phyloP scores from a whole-genome alignment of 1,140 invertebrate genomes.

The Bombus ignitus region DNA sequence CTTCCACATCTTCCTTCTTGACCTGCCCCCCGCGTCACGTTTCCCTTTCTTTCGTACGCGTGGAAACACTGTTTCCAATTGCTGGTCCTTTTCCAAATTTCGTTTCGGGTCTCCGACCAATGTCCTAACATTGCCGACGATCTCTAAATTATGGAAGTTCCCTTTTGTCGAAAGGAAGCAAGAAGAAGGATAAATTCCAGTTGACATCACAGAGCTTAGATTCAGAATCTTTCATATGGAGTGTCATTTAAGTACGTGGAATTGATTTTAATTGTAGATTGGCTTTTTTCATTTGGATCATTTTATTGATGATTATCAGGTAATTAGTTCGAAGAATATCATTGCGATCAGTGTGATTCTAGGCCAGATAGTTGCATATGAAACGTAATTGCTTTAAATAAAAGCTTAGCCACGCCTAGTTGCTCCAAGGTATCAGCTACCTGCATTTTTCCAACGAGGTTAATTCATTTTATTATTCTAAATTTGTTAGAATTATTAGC shows the following conservation, averaged over 20 bases:
- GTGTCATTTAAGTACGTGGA: neutral
- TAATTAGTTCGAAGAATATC: too few relatives aligned
- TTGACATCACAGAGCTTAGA: neutral
- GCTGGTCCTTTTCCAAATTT: neutral
- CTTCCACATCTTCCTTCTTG: constrained; percentile 33
- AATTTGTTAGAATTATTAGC: too few relatives aligned
- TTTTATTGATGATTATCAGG: too few relatives aligned
- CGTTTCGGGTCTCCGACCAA: neutral
- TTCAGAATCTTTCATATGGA: neutral
- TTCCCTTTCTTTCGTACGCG: neutral
- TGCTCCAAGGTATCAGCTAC: too few relatives aligned
- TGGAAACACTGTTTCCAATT: neutral
- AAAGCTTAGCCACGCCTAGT: too few relatives aligned
- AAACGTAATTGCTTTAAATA: too few relatives aligned
- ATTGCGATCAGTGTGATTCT: too few relatives aligned
- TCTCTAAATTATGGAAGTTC: neutral
- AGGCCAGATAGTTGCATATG: too few relatives aligned
- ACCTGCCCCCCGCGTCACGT: constrained; percentile 11
- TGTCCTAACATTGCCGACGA: neutral
- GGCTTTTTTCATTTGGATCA: too few relatives aligned
- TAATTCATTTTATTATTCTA: too few relatives aligned
- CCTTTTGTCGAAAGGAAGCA: neutral
- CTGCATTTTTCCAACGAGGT: too few relatives aligned
- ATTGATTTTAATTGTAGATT: neutral
- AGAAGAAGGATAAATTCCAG: neutral